Percentiles rank a stretch among this genome's conserved stretches.
Conservation (phyloP, 2,888 invertebrate genomes). For the Theodoxus fluviatilis region DNA sequence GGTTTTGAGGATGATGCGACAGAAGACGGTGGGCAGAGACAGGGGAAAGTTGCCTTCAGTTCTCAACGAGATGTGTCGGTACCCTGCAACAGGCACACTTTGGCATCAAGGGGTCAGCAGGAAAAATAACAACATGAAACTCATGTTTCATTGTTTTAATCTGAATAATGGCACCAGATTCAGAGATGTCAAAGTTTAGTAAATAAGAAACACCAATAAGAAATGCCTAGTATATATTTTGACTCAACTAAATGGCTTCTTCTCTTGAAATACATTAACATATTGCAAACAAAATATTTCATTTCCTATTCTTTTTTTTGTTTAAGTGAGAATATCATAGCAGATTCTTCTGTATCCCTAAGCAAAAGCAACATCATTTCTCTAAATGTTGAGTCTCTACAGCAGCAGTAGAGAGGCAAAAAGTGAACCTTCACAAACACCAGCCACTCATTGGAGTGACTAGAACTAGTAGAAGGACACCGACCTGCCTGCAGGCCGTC, state of each 20-base stretch:
- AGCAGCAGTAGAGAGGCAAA: too few species aligned
- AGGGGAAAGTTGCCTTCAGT: conserved; percentile 99
- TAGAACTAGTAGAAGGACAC: conserved; percentile 1
- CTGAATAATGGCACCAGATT: too few species aligned
- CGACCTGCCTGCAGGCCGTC: conserved; percentile 90
- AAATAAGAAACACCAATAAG: neutral
- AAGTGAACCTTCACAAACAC: neutral
- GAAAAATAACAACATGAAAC: too few species aligned
- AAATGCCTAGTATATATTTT: neutral
- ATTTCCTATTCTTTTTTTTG: too few species aligned
- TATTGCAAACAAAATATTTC: neutral
- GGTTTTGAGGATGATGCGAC: conserved; percentile 98
- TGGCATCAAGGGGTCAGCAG: too few species aligned
- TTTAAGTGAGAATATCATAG: neutral
- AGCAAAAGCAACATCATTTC: too few species aligned
- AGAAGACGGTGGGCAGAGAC: conserved; percentile 98
- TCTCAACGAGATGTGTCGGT: conserved; percentile 93
- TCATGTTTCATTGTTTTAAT: too few species aligned
- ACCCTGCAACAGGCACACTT: conserved; percentile 71
- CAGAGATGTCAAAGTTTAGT: neutral
- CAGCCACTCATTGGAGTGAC: too few species aligned
- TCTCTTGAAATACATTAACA: neutral
- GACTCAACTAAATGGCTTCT: neutral
- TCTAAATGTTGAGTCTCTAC: too few species aligned
- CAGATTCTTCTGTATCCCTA: too few species aligned